Evolutionary conservation across 2,888 invertebrate genomes (phyloP).

Genomic region (Psococerastis gibbosa): DNA sequence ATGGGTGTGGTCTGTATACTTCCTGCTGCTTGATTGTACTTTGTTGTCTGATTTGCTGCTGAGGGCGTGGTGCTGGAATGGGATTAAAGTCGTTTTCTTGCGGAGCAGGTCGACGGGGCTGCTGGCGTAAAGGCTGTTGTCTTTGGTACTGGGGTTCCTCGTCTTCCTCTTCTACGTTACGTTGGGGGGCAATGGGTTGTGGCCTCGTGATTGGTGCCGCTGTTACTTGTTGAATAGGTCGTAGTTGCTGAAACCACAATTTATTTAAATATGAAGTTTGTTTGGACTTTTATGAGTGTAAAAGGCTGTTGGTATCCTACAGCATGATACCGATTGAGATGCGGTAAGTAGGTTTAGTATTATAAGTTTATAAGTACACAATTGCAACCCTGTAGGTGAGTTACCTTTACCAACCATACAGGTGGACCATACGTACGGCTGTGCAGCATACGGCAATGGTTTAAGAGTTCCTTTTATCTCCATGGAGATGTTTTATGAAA

Average conservation of each 20-base stretch:
- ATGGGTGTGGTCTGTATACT: slow-evolving; percentile 21
- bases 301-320: too few species aligned
- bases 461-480: too few species aligned
- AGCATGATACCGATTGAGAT: too few species aligned
- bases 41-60: slow-evolving; percentile 28
- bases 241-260: neutral
- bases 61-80: slow-evolving; percentile 26
- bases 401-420: too few species aligned
- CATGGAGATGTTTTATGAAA: too few species aligned
- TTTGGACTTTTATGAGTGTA: too few species aligned
- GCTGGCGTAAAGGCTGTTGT: neutral
- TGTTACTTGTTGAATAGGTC: neutral
- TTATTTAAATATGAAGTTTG: too few species aligned
- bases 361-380: too few species aligned
- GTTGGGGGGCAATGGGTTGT: slow-evolving; percentile 19
- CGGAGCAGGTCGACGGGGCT: slow-evolving; percentile 23
- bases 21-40: slow-evolving; percentile 15
- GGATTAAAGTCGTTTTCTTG: slow-evolving; percentile 17
- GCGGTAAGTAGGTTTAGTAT: too few species aligned
- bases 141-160: slow-evolving; percentile 16
- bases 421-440: too few species aligned
- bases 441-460: too few species aligned
- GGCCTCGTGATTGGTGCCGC: neutral
- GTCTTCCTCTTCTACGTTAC: slow-evolving; percentile 17
- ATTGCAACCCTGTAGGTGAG: too few species aligned